A percentile compares a stretch with the other conserved stretches of the same genome.
These are phyloP conservation scores for Eupithecia abbreviata DNA, from an alignment of 2,888 invertebrate genomes.

Conservation along the genomic window DNA sequence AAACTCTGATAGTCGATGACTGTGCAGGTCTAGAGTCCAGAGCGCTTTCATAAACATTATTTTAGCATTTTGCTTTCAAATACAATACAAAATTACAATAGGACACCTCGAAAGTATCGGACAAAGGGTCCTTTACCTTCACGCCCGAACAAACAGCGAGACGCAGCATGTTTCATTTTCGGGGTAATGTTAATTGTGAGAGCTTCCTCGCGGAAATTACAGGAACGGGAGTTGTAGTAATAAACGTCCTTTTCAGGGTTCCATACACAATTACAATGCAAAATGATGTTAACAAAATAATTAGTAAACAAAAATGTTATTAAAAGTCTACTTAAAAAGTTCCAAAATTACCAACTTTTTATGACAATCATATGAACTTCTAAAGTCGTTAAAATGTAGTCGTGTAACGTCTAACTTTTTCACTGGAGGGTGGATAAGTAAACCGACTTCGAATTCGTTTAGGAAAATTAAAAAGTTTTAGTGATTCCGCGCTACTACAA, in stretches of 20 bases:
- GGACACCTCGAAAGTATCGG: constrained; percentile 1
- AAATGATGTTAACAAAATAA: neutral
- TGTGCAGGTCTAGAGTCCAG: neutral
- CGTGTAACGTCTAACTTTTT: neutral
- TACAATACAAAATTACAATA: neutral
- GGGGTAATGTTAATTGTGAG: constrained; percentile 26
- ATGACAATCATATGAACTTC: neutral
- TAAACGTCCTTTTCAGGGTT: constrained; percentile 33
- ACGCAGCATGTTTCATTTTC: constrained; percentile 19
- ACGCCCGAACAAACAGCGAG: constrained; percentile 3
- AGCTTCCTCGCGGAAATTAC: constrained; percentile 21
- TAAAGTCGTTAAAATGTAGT: neutral
- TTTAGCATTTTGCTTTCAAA: neutral
- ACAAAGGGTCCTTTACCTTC: constrained; percentile 1
- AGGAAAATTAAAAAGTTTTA: too few relatives aligned
- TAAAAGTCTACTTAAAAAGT: neutral
- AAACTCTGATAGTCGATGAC: too few relatives aligned
- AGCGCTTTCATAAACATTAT: neutral
- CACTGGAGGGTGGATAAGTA: neutral
- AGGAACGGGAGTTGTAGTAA: constrained; percentile 10
- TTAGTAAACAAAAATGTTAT: neutral
- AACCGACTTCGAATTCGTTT: neutral
- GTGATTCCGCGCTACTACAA: too few relatives aligned
- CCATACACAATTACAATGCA: neutral
- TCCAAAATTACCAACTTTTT: neutral